phyloP scores from a whole-genome alignment of 2,113 vertebrate genomes.

The Bostrychus sinensis region DNA sequence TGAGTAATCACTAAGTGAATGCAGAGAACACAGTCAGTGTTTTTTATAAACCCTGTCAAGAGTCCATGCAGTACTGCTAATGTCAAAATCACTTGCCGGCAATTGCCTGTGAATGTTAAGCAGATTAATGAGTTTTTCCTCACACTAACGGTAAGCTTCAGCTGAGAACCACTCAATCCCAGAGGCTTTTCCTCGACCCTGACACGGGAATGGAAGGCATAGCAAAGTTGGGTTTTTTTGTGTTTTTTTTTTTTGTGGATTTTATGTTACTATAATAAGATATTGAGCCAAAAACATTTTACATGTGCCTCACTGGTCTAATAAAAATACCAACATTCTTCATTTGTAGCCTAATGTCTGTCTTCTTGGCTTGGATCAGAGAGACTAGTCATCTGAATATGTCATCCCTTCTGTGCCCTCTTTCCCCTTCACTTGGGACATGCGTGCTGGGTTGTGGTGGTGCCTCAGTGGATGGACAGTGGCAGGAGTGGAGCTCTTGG shows the following conservation, averaged over 20 bases:
- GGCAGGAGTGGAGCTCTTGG: conserved; percentile 99
- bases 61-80: conserved; percentile 58
- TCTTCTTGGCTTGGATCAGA: conserved; percentile 47
- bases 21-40: conserved; percentile 38
- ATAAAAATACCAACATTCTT: conserved; percentile 3
- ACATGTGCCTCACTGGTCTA: neutral
- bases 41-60: conserved; percentile 41
- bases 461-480: conserved; percentile 94
- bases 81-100: conserved; percentile 69
- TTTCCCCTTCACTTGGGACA: conserved; percentile 58
- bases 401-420: conserved; percentile 62
- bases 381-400: conserved; percentile 70
- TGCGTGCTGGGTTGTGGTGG: conserved; percentile 69
- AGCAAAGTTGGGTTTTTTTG: too few species aligned
- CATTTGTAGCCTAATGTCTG: conserved; percentile 44
- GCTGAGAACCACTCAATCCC: conserved; percentile 48
- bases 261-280: conserved; percentile 12
- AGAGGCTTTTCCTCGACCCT: conserved; percentile 45
- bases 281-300: neutral
- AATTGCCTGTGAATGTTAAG: conserved; percentile 69
- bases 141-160: conserved; percentile 66
- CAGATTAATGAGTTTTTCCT: conserved; percentile 70
- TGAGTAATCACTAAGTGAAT: conserved; percentile 38
- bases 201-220: conserved; percentile 35
- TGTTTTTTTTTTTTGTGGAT: conserved; percentile 19